Evolutionary conservation across 2,113 vertebrate species (phyloP).

Genomic region (Propithecus coquereli): DNA sequence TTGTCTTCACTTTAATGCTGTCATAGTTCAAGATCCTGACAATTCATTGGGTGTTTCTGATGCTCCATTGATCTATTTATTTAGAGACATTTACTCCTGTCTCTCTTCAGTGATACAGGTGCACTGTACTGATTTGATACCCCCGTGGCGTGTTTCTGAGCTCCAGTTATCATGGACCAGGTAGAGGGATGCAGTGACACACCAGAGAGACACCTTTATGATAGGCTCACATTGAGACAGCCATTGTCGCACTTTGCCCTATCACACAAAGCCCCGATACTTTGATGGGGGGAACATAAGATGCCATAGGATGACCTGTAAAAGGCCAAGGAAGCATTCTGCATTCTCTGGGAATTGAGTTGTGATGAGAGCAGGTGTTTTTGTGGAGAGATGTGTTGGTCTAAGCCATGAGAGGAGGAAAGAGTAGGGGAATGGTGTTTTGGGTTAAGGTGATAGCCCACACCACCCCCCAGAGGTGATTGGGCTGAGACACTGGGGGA

Average conservation of each 20-base stretch:
- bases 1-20: background rate
- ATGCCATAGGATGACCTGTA: accelerated
- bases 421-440: background rate
- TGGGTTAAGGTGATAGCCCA: background rate
- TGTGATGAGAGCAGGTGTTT: background rate
- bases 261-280: background rate
- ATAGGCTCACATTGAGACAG: background rate
- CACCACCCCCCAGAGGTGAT: accelerated
- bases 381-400: background rate
- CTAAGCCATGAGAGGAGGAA: background rate
- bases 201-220: background rate
- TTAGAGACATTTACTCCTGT: background rate
- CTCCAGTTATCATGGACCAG: background rate
- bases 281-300: background rate
- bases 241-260: background rate
- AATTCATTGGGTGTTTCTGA: background rate
- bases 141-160: background rate
- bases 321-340: background rate
- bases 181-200: background rate
- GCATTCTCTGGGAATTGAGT: background rate
- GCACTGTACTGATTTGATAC: background rate
- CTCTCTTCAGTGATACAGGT: background rate
- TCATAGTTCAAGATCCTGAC: background rate
- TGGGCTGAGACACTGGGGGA: background rate
- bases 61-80: background rate